Evolutionary conservation across 1,140 invertebrate genomes (phyloP), one percentile per base, ranked within the genome.

Genomic region (Ips nitidus): DNA sequence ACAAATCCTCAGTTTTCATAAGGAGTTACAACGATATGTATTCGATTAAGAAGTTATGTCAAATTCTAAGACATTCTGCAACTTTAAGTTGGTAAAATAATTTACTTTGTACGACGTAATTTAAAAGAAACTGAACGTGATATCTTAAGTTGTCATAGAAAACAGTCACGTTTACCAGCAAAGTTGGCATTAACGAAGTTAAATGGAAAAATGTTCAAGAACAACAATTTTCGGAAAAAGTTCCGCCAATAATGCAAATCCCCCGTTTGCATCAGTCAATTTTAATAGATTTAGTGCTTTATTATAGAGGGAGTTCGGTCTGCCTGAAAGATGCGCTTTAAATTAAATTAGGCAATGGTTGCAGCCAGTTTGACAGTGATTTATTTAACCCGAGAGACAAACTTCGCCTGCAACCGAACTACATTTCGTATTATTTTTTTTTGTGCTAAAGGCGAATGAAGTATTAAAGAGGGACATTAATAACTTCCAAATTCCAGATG

Each of bases 261-360:
- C n/a, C 50, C 36, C 50, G n/a, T 55, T 62, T 62, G 8, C 4
- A 60, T 61, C 42, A 61, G 59, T 61, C 59, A 69, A 62, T 69
- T 69, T 69, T 69, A 69, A 62, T 69, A 56, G 57, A 62, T 68
- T 60, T 43, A 57, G 52, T 58, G 42, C 64, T 57, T 58, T 66
- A 56, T 56, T 65, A 58, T 47, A 66, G 45, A 53, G n/a, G 36
- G 5, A 58, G 56, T 3, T 37, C 5, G 66, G 5, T 53, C 42
- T 8, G 56, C 45, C 58, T 22, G 57, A 60, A 66, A 68, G 66
- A 68, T 55, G 43, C 4, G 47, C 66, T 52, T 47, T 41, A 69
- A 69, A 69, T 69, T 61, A 69, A 69, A 69, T 69, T 61, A 69
- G 66, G 58, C 58, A 56, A 45, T 60, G 57, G 43, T 60, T 69